phyloP scores from a whole-genome alignment of 2,113 vertebrate species.

The Colinus virginianus region DNA sequence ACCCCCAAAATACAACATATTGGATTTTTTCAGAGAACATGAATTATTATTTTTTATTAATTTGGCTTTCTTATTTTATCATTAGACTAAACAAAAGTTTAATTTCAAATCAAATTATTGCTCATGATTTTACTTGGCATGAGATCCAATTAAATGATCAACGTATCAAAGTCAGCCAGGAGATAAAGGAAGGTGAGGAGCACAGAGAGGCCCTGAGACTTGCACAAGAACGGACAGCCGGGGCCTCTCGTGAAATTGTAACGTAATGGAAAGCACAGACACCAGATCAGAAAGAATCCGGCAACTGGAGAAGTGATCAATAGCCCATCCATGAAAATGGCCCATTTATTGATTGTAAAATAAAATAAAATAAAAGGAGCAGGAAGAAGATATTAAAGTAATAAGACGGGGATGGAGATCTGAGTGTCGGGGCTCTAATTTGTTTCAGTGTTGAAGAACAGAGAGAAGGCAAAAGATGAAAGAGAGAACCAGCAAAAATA shows the following conservation, averaged over 20 bases:
- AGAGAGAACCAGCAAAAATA: not conserved
- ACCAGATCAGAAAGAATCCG: constrained; percentile 45
- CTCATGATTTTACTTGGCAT: not conserved
- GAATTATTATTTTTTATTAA: not conserved
- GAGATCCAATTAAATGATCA: constrained; percentile 38
- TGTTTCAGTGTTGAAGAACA: constrained; percentile 18
- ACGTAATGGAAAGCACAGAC: constrained; percentile 16
- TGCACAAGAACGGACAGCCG: not conserved
- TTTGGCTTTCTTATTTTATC: not conserved
- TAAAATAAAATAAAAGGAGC: not conserved
- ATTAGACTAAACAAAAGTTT: constrained; percentile 47
- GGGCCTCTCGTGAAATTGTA: not conserved
- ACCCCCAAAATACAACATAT: not conserved
- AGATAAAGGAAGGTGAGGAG: constrained; percentile 33
- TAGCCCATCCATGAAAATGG: constrained; percentile 26
- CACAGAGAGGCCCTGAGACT: not conserved
- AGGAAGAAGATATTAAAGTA: not conserved
- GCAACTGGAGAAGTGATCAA: constrained; percentile 30
- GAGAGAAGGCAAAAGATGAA: constrained; percentile 14
- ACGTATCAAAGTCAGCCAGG: constrained; percentile 15
- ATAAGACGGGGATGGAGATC: not conserved
- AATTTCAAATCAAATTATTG: constrained; percentile 40
- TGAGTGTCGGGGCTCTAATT: not conserved
- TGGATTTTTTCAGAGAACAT: not conserved
- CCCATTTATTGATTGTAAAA: not conserved